Evolutionary conservation across 2,888 invertebrate genomes (phyloP).

Genomic region (Acleris cristana): DNA sequence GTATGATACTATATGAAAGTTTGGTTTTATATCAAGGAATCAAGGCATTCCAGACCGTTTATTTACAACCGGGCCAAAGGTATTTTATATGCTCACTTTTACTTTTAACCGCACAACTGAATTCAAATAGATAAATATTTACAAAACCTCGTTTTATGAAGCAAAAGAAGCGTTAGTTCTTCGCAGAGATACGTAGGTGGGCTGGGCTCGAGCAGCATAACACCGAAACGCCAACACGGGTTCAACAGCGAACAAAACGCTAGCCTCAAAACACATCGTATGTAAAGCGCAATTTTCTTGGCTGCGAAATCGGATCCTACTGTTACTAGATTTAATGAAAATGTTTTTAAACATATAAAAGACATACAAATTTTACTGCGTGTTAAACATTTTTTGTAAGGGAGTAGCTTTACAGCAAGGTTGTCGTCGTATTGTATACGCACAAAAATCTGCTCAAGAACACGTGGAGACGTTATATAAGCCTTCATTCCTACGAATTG

Average conservation of each 20-base stretch:
- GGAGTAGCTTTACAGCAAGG: too few relatives aligned
- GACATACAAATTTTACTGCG: too few relatives aligned
- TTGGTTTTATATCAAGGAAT: slow-evolving; percentile 1
- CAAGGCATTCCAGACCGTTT: slow-evolving; percentile 23
- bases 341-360: too few relatives aligned
- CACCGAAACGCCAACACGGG: slow-evolving; percentile 18
- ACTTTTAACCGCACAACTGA: slow-evolving; percentile 34
- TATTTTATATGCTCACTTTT: slow-evolving; percentile 31
- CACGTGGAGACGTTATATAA: too few relatives aligned
- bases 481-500: too few relatives aligned
- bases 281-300: too few relatives aligned
- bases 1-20: not conserved
- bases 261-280: not conserved
- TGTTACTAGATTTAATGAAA: too few relatives aligned
- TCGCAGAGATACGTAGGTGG: slow-evolving; percentile 30
- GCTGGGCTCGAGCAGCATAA: slow-evolving; percentile 8
- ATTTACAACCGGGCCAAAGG: slow-evolving; percentile 17
- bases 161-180: slow-evolving; percentile 32
- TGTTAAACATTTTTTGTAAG: too few relatives aligned
- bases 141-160: slow-evolving; percentile 34
- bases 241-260: slow-evolving; percentile 17
- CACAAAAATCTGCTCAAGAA: too few relatives aligned
- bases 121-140: slow-evolving; percentile 33
- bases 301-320: too few relatives aligned
- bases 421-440: too few relatives aligned